phyloP scores from a whole-genome alignment of 2,797 vertebrate species.

The Parauchenoglanis punctatus region DNA sequence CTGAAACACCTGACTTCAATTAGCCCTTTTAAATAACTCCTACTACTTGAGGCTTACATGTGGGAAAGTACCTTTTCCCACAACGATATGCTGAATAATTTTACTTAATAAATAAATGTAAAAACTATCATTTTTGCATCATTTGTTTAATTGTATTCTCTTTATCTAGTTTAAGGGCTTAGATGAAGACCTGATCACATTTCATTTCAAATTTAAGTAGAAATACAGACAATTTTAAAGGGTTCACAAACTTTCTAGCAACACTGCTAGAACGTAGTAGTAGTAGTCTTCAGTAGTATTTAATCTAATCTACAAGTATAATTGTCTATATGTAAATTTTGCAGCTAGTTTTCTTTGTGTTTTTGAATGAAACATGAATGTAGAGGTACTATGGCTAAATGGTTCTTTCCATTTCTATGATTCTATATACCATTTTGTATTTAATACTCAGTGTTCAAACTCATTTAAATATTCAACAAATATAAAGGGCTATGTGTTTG shows the following conservation, averaged over 20 bases:
- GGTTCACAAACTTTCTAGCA: neutral
- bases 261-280: neutral
- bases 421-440: neutral
- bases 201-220: neutral
- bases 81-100: neutral
- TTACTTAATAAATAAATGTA: neutral
- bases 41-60: neutral
- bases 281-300: neutral
- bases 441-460: slow-evolving; percentile 7
- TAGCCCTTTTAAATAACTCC: neutral
- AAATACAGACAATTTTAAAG: neutral
- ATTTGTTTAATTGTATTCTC: neutral
- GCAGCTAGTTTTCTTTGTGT: neutral
- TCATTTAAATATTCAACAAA: neutral
- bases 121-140: neutral
- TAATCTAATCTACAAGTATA: neutral
- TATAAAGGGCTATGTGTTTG: slow-evolving; percentile 18
- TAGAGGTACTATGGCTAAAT: neutral
- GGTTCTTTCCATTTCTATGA: neutral
- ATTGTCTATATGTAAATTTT: neutral
- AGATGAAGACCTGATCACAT: neutral
- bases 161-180: neutral
- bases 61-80: neutral
- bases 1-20: no score
- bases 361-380: neutral